Evolutionary conservation across 2,797 vertebrate genomes (phyloP).

Genomic region (Halcyon smyrnensis): DNA sequence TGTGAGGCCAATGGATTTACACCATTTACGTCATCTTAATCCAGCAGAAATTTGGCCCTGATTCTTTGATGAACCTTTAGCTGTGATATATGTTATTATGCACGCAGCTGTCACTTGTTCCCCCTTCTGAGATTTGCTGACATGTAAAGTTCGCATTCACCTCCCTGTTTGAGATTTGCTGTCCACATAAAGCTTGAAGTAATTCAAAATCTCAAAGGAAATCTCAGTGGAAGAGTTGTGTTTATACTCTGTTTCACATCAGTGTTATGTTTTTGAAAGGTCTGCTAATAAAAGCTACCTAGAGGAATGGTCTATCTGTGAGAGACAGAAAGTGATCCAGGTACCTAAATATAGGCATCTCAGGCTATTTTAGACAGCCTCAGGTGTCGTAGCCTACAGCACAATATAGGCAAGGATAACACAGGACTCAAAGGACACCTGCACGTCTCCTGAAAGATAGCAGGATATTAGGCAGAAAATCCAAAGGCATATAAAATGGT

Average conservation of each 20-base stretch:
- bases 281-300: constrained; percentile 24
- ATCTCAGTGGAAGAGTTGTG: not conserved
- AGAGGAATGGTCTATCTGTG: constrained; percentile 22
- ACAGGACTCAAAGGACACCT: not conserved
- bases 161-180: constrained; percentile 36
- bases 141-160: not conserved
- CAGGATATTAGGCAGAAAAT: not conserved
- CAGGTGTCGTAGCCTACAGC: not conserved
- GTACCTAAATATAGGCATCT: constrained; percentile 40
- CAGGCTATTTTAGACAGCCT: not conserved
- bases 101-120: not conserved
- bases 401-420: not conserved
- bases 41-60: constrained; percentile 19
- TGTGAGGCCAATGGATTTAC: constrained; percentile 52
- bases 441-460: not conserved
- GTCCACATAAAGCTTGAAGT: not conserved
- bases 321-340: constrained; percentile 19
- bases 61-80: constrained; percentile 42
- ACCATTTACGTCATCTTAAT: constrained; percentile 22
- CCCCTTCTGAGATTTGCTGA: not conserved
- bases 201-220: constrained; percentile 54
- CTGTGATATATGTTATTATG: constrained; percentile 20
- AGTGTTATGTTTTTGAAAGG: not conserved
- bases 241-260: not conserved
- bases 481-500: not conserved